A percentile compares a stretch with the other conserved stretches of the same genome.
These are phyloP conservation scores for Crepidodera aurea DNA, from an alignment of 2,888 invertebrate species.

Conservation along the genomic window DNA sequence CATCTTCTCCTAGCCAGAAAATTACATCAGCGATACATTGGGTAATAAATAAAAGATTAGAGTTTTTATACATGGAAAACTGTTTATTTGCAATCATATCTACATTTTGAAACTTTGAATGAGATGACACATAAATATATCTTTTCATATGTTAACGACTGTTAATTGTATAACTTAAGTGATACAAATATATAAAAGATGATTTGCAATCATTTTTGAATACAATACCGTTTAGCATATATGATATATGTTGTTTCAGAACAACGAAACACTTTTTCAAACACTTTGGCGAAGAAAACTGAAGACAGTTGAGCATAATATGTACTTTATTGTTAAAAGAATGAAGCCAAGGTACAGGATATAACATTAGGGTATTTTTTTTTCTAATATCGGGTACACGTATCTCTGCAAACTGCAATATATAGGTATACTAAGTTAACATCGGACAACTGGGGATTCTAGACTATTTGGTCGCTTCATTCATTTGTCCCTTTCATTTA, in stretches of 20 bases:
- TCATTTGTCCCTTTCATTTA: slow-evolving; percentile 52
- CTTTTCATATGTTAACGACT: slow-evolving; percentile 34
- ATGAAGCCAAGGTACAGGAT: slow-evolving; percentile 52
- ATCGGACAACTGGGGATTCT: slow-evolving; percentile 57
- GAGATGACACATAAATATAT: slow-evolving; percentile 32
- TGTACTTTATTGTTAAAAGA: slow-evolving; percentile 45
- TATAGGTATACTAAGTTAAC: slow-evolving; percentile 51
- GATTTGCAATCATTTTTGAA: slow-evolving; percentile 21
- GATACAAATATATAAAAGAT: slow-evolving; percentile 34
- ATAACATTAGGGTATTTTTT: slow-evolving; percentile 53
- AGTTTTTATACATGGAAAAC: slow-evolving; percentile 23
- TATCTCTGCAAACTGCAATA: slow-evolving; percentile 49
- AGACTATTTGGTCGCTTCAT: slow-evolving; percentile 55
- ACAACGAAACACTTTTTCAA: slow-evolving; percentile 15
- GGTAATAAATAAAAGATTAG: slow-evolving; percentile 8
- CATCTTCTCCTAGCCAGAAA: too few species aligned
- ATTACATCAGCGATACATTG: too few species aligned
- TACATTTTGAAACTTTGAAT: slow-evolving; percentile 37
- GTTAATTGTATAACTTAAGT: slow-evolving; percentile 25
- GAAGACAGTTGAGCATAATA: slow-evolving; percentile 44
- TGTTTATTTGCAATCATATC: slow-evolving; percentile 37
- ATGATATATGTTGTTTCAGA: slow-evolving; percentile 24
- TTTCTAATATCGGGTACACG: slow-evolving; percentile 58
- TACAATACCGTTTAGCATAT: slow-evolving; percentile 17
- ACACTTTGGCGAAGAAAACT: slow-evolving; percentile 36